Conservation (phyloP, 2,113 vertebrate genomes). For the Pachyramphus minor region DNA sequence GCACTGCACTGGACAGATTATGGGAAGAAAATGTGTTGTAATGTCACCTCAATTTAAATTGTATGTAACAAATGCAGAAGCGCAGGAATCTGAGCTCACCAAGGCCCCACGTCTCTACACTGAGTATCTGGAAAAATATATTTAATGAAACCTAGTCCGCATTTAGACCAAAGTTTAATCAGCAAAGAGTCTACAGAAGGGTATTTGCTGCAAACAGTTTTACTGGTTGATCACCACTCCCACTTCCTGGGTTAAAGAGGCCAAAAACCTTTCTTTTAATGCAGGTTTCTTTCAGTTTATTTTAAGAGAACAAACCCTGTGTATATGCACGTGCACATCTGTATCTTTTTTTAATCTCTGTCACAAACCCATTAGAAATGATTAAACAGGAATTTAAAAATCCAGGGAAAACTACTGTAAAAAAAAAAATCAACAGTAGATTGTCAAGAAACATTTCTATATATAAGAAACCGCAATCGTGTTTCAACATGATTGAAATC, state of each 20-base stretch:
- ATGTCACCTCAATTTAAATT: background rate
- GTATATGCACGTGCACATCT: background rate
- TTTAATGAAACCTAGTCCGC: background rate
- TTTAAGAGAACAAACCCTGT: background rate
- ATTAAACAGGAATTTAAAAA: background rate
- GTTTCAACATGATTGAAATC: background rate
- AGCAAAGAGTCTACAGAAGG: background rate
- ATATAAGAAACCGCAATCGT: background rate
- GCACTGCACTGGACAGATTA: background rate
- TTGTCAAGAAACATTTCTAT: background rate
- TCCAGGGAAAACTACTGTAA: background rate
- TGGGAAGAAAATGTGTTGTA: background rate
- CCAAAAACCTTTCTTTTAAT: background rate
- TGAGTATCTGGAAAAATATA: background rate
- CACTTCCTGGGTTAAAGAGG: background rate
- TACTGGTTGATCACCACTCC: background rate
- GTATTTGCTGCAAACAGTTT: background rate
- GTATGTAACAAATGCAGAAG: background rate
- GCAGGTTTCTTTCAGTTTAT: background rate
- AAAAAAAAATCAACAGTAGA: background rate
- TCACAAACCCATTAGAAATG: background rate
- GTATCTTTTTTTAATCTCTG: background rate
- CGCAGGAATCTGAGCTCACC: background rate
- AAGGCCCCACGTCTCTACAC: background rate
- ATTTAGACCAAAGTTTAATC: background rate